These are phyloP conservation scores for Notoglanidium macrostoma DNA, from an alignment of 2,797 vertebrate genomes.

Conservation along the genomic window DNA sequence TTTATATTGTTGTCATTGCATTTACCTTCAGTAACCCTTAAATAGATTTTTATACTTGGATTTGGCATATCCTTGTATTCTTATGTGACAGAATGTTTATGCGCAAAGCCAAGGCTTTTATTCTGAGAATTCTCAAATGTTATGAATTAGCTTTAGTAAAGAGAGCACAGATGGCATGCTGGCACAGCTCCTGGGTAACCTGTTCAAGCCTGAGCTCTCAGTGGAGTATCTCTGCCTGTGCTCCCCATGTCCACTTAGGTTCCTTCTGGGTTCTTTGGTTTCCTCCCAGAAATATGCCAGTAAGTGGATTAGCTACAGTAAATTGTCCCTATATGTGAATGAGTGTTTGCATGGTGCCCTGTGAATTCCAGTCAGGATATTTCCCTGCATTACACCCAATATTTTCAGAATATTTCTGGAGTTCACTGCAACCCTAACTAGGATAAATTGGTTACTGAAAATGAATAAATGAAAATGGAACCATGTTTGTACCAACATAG, in stretches of 20 bases:
- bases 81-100: background rate
- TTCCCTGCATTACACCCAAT: background rate
- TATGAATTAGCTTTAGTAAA: conserved; percentile 29
- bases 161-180: background rate
- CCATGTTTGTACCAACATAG: no score
- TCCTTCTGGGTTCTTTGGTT: background rate
- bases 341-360: background rate
- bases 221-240: background rate
- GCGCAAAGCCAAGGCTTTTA: conserved; percentile 15
- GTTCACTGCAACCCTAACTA: background rate
- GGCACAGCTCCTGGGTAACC: background rate
- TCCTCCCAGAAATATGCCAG: background rate
- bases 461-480: background rate
- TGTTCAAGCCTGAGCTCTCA: background rate
- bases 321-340: background rate
- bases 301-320: background rate
- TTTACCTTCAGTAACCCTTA: background rate
- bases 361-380: background rate
- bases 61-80: conserved; percentile 5
- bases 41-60: conserved; percentile 4
- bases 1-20: conserved; percentile 20
- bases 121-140: conserved; percentile 14
- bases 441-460: background rate
- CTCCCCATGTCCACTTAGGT: background rate
- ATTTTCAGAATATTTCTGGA: background rate